Percentiles rank a stretch among this genome's conserved stretches.
These are phyloP conservation scores for Nemapogon koenigi DNA, from an alignment of 2,888 invertebrate genomes.

Conservation along the genomic window DNA sequence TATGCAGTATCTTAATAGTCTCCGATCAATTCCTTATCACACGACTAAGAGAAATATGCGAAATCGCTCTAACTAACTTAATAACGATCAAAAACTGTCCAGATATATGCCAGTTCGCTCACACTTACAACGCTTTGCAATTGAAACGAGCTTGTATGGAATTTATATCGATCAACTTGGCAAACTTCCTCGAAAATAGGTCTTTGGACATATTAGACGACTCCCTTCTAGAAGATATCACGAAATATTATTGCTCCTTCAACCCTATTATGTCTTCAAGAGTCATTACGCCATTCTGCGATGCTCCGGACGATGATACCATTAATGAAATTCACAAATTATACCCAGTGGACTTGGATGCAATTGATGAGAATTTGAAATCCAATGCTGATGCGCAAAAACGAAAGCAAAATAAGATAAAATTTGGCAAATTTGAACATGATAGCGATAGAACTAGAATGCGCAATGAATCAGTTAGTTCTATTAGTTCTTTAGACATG, in stretches of 20 bases:
- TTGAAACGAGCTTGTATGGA: constrained; percentile 77
- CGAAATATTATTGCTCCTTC: constrained; percentile 70
- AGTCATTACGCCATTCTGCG: constrained; percentile 72
- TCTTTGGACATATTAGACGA: constrained; percentile 69
- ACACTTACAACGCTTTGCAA: constrained; percentile 76
- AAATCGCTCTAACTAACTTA: constrained; percentile 67
- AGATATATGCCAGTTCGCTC: constrained; percentile 78
- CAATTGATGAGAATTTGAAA: constrained; percentile 56
- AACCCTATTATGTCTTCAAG: constrained; percentile 67
- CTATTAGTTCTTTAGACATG: constrained; percentile 44
- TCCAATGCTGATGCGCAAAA: constrained; percentile 45
- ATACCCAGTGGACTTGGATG: constrained; percentile 49
- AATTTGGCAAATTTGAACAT: constrained; percentile 50
- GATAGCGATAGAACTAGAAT: constrained; percentile 48
- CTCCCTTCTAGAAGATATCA: constrained; percentile 68
- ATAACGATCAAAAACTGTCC: constrained; percentile 78
- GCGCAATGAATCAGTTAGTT: constrained; percentile 49
- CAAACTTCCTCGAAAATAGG: constrained; percentile 72
- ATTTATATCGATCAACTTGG: constrained; percentile 78
- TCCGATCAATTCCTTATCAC: constrained; percentile 82
- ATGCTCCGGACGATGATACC: constrained; percentile 66
- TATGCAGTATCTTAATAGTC: constrained; percentile 77
- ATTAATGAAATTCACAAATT: constrained; percentile 44
- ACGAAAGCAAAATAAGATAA: constrained; percentile 41
- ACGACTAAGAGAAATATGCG: constrained; percentile 75